Base-by-base conservation (phyloP, 2,797 vertebrate genomes). In the Emys orbicularis region DNA sequence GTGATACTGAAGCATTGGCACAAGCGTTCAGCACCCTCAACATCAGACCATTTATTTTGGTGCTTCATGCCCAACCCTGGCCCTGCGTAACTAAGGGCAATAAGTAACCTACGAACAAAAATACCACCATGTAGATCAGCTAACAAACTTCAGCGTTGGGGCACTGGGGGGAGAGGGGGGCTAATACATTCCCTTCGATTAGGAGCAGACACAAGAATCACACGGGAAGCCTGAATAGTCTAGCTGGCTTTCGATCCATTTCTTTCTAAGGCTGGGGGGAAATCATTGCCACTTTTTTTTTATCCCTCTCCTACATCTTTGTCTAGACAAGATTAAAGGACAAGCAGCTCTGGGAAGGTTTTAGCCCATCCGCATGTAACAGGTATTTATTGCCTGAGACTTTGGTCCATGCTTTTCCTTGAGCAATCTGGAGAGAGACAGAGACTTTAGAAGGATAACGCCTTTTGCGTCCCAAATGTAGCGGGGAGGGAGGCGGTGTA, bases 171-270 rank as follows among this genome's bases (percentile, higher is more conserved):
- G 34, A 16, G 18, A n/a, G 2, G 19, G 65, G 4, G 9, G 91
- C 93, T 89, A 95, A 96, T 92, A 82, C 92, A 80, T 95, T 95
- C 89, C 89, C 92, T 92, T 82, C 84, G 88, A 93, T 94, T 79
- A 80, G 65, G 56, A 52, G 25, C 59, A 91, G 93, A 34, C 79
- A 82, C 95, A 92, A 31, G 91, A 44, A 27, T 34, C 34, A 47
- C 59, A 88, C 96, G 81, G 87, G 90, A 88, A 86, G 87, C 80
- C 56, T 89, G 59, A 15, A 59, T 8, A 18, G 31, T 34, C 59
- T 65, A 15, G 34, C 8, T 37, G 65, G 59, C 52, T 93, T 91
- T 79, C 82, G 81, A 86, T 49, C 81, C 92, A 83, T 87, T 90
- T 79, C 87, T 84, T 82, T 84, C 81, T 31, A 31, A 31, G 29